Conservation (phyloP, 2,888 invertebrate species). For the Spisula subtruncata region DNA sequence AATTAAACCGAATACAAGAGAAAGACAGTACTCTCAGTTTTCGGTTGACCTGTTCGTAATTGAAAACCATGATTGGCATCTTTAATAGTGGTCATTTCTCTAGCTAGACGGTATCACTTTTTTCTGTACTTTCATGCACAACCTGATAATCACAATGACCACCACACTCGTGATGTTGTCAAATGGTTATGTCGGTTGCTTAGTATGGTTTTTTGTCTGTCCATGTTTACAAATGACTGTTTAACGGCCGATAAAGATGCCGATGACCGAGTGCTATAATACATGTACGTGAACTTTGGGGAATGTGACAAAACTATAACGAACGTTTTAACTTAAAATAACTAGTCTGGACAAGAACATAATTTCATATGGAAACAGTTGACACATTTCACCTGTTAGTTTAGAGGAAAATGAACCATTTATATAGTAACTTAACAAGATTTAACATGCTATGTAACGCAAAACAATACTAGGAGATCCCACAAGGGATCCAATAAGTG, state of each 20-base stretch:
- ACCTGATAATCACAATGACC: not conserved
- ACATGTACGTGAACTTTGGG: too few species aligned
- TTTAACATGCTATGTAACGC: too few species aligned
- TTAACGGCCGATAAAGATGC: not conserved
- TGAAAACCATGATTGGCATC: not conserved
- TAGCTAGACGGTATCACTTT: not conserved
- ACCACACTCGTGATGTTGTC: not conserved
- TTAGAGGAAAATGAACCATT: too few species aligned
- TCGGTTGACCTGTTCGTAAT: not conserved
- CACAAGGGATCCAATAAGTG: too few species aligned
- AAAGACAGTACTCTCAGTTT: not conserved
- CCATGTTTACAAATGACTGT: not conserved
- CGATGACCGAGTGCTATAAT: not conserved
- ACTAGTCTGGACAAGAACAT: too few species aligned
- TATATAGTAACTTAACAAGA: too few species aligned
- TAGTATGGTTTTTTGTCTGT: not conserved
- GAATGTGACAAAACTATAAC: too few species aligned
- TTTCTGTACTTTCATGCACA: not conserved
- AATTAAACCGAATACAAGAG: not conserved
- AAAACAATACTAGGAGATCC: too few species aligned
- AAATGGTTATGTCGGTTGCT: not conserved
- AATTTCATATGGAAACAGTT: too few species aligned
- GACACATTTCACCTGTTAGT: too few species aligned
- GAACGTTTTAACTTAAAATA: too few species aligned
- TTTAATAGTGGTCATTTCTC: not conserved